Base-by-base conservation (phyloP, 1,140 invertebrate species). In the Linepithema humile region DNA sequence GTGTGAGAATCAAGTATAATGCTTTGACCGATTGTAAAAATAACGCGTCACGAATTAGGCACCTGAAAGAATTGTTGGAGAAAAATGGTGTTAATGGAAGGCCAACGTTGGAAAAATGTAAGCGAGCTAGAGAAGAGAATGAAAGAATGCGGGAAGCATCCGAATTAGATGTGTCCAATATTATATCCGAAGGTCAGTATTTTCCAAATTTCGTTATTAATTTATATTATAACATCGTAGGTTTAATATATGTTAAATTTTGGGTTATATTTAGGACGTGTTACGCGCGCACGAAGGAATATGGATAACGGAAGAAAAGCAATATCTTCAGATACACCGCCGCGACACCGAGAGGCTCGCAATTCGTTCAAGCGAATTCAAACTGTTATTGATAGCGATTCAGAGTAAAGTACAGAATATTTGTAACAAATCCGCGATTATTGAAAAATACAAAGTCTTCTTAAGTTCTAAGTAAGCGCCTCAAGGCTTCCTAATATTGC, bases 101-200 rank as follows among this genome's bases (percentile, higher is more conserved):
- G 35, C 92, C 91, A 62, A 92, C 92, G 12, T 6, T 92, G 48
- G 89, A 92, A 38, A 94, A 94, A 70, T 94, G 94, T 83, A 91
- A 89, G 70, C 88, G 82, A 59, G 88, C 83, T 5, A 94, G 91
- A 72, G 85, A 87, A 50, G 90, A 91, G 65, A 90, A 86, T 26
- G 89, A 90, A 15, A 85, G 69, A 17, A 80, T 89, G 20, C 83
- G 85, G 20, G 93, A 94, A 82, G 38, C 82, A 59, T 83, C 91
- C 0, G 85, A 90, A 74, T 86, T 93, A 48, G 91, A 92, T 83
- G 82, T 83, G 43, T 82, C 74, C 40, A 91, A 90, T 64, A 91
- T 92, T 75, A 90, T 92, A 83, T 90, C 88, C 29, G 92, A 92
- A 91, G 91, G 94, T 94, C 88, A 57, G 45, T 64, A 50, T 69